Percentiles rank a stretch among this genome's conserved stretches.
Conservation (phyloP, 2,113 vertebrate genomes). For the Syngnathus scovelli region DNA sequence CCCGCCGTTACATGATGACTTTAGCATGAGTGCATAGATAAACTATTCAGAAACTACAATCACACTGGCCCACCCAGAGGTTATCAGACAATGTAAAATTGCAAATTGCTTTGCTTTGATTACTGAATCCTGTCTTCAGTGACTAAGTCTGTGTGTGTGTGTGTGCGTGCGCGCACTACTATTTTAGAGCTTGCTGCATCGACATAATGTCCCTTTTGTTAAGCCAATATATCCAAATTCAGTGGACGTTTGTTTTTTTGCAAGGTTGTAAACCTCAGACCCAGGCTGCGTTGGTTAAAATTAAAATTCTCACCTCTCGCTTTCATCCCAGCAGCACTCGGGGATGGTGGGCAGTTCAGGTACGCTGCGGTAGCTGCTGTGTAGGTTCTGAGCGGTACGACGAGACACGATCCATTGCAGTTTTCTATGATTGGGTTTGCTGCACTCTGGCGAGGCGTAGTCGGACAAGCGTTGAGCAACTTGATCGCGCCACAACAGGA, state of each 20-base stretch:
- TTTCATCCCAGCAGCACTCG: conserved; percentile 80
- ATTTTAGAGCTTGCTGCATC: not conserved
- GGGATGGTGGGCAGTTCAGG: conserved; percentile 93
- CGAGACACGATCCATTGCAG: conserved; percentile 94
- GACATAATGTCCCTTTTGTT: not conserved
- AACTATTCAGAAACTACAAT: not conserved
- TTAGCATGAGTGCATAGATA: not conserved
- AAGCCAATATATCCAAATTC: not conserved
- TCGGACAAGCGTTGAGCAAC: conserved; percentile 88
- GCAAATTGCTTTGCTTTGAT: not conserved
- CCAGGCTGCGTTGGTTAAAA: not conserved
- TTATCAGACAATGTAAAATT: not conserved
- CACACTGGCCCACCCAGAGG: not conserved
- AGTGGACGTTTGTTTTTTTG: not conserved
- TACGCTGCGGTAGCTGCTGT: conserved; percentile 84
- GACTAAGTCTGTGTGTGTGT: not conserved
- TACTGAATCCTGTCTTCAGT: not conserved
- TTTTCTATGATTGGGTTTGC: conserved; percentile 90
- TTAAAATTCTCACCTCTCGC: conserved; percentile 74
- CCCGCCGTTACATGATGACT: conserved; percentile 2
- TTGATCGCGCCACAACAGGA: conserved; percentile 83
- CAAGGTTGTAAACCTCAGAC: not conserved
- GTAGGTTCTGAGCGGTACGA: conserved; percentile 89
- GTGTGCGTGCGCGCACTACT: too few relatives aligned
- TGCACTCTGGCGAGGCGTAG: conserved; percentile 92